These are phyloP conservation scores for Pomacea canaliculata DNA, from an alignment of 2,888 invertebrate species.

Conservation along the genomic window DNA sequence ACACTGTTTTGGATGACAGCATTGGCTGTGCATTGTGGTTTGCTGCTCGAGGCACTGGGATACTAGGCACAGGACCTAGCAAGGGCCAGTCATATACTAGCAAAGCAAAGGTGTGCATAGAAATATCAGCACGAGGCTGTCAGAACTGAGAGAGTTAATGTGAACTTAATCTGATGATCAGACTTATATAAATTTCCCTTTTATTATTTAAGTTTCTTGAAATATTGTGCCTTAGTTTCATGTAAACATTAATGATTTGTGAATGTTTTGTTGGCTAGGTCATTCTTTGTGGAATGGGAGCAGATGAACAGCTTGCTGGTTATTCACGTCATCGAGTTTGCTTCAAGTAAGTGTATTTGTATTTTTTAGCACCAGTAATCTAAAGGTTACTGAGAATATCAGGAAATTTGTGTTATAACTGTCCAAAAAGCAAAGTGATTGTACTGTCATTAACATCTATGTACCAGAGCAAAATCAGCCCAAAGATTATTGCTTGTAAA, in stretches of 20 bases:
- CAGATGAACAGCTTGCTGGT: constrained; percentile 97
- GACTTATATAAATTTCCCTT: too few relatives aligned
- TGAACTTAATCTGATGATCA: too few relatives aligned
- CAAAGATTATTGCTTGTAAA: too few relatives aligned
- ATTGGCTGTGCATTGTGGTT: constrained; percentile 94
- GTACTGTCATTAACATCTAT: not conserved
- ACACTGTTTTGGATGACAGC: constrained; percentile 94
- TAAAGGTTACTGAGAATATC: too few relatives aligned
- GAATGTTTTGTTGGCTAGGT: constrained; percentile 73
- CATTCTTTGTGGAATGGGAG: constrained; percentile 90
- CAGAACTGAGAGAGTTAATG: not conserved
- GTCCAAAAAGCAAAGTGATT: too few relatives aligned
- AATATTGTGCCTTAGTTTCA: not conserved
- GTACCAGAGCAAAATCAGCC: not conserved
- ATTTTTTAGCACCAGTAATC: too few relatives aligned
- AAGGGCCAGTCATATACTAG: constrained; percentile 47
- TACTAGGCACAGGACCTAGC: constrained; percentile 44
- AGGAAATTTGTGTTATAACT: too few relatives aligned
- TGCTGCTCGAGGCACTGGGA: constrained; percentile 82
- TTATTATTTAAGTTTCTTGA: not conserved
- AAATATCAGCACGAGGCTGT: not conserved
- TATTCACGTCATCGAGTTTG: constrained; percentile 88
- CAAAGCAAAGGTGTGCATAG: constrained; percentile 56
- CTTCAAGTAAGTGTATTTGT: constrained; percentile 65
- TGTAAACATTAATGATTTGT: not conserved